Evolutionary conservation across 1,140 invertebrate species (phyloP), one percentile per base, ranked within the genome.

Genomic region (Temnothorax curvispinosus): DNA sequence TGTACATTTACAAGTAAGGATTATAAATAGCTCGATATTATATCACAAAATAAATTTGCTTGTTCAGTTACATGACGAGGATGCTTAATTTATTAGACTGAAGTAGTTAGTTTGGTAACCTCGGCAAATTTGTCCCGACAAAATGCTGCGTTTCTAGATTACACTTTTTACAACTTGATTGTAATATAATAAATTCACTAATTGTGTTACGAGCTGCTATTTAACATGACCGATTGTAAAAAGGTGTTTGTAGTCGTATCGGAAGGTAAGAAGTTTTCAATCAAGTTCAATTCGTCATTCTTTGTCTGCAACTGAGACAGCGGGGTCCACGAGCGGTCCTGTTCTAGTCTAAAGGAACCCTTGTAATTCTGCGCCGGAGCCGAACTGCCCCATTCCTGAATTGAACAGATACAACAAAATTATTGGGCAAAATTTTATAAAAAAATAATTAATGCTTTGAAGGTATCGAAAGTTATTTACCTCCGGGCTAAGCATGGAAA

Each of bases 401-500:
- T 32, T 11, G 93, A 69, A 87, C 27, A 44, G 69, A 75, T 2
- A 47, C 18, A 64, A 62, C 13, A 44, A 50, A 56, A 3, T 76
- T 27, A 27, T 27, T 74, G 27, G 0, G n/a, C n/a, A 32, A 38
- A 4, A n/a, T 52, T 62, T 41, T 27, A 13, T 21, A 27, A 35
- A 27, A 27, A 7, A 76, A 35, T 21, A 60, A 86, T 87, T 44
- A 86, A 27, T 27, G 27, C 27, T 27, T 1, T 1, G 54, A 85
- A 72, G 44, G 9, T 54, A 80, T 65, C 27, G 27, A 27, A 27
- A 27, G 27, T 32, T 32, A 87, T 91, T 89, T 93, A 97, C 97
- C 94, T 97, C 93, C 56, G 97, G 97, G 85, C 97, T 97, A 11
- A 98, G 91, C 95, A 98, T 97, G 52, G 97, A 97, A 88, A 98